These are phyloP conservation scores for Ciconia maguari DNA, from an alignment of 2,113 vertebrate genomes.

Conservation along the genomic window DNA sequence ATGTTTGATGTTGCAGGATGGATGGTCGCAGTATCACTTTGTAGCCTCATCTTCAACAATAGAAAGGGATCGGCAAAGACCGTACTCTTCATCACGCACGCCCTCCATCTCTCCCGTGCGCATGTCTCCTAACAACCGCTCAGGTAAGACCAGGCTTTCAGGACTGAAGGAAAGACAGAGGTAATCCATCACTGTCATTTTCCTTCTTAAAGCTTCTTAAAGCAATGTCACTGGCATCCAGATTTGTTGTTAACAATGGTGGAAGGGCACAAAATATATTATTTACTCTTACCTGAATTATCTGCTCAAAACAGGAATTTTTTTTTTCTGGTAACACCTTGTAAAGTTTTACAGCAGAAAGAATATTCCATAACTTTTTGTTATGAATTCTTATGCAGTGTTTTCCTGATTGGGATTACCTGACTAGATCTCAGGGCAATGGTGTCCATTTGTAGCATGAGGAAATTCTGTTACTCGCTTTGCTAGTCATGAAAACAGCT, in stretches of 20 bases:
- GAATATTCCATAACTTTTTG: background rate
- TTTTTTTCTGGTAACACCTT: background rate
- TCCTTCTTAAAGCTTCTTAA: background rate
- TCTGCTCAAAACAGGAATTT: background rate
- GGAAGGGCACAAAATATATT: background rate
- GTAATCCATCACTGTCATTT: background rate
- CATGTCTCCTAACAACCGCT: conserved; percentile 97
- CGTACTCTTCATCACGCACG: conserved; percentile 95
- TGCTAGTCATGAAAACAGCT: background rate
- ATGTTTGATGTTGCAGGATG: conserved; percentile 79
- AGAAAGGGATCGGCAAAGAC: conserved; percentile 95
- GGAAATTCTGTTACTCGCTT: background rate
- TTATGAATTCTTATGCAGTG: background rate
- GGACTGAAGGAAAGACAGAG: too few relatives aligned
- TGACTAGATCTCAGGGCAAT: background rate
- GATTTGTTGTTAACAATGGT: background rate
- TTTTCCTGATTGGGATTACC: background rate
- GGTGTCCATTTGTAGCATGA: background rate
- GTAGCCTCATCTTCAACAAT: conserved; percentile 97
- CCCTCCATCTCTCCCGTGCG: conserved; percentile 97
- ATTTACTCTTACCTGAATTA: background rate
- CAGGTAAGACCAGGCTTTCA: conserved; percentile 76
- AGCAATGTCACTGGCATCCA: background rate
- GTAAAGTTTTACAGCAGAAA: background rate
- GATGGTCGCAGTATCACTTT: conserved; percentile 98